Conservation (phyloP, 2,888 invertebrate genomes). For the Protonemura montana region DNA sequence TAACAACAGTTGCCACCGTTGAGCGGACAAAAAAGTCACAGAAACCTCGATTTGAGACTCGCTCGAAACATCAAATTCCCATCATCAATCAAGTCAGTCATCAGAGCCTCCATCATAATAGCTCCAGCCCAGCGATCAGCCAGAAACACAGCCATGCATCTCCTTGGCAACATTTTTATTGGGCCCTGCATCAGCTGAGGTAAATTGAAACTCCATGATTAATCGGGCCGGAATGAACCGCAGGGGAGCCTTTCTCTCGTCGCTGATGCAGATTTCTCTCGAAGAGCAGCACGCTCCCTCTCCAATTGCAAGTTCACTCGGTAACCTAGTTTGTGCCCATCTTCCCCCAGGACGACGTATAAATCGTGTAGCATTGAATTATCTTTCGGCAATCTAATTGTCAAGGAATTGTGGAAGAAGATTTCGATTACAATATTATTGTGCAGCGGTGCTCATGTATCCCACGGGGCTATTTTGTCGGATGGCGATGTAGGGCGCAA, state of each 20-base stretch:
- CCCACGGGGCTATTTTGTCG: neutral
- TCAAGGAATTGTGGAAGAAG: neutral
- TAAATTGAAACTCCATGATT: neutral
- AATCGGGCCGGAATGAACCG: neutral
- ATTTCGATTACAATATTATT: neutral
- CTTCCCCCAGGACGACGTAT: neutral
- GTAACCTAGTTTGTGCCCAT: neutral
- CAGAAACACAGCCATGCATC: neutral
- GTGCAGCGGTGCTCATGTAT: neutral
- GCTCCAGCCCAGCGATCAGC: neutral
- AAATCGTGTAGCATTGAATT: neutral
- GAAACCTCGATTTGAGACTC: neutral
- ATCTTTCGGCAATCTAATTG: conserved; percentile 7
- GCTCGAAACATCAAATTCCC: neutral
- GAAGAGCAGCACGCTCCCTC: neutral
- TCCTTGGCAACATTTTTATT: neutral
- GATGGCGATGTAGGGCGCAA: neutral
- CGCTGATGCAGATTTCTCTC: neutral
- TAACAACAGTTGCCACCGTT: neutral
- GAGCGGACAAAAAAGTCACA: neutral
- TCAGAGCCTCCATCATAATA: neutral
- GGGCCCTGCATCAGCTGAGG: neutral
- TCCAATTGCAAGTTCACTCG: neutral
- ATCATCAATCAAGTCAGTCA: neutral
- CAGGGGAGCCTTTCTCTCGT: neutral